phyloP scores from a whole-genome alignment of 2,113 vertebrate genomes.

The Pholis gunnellus region DNA sequence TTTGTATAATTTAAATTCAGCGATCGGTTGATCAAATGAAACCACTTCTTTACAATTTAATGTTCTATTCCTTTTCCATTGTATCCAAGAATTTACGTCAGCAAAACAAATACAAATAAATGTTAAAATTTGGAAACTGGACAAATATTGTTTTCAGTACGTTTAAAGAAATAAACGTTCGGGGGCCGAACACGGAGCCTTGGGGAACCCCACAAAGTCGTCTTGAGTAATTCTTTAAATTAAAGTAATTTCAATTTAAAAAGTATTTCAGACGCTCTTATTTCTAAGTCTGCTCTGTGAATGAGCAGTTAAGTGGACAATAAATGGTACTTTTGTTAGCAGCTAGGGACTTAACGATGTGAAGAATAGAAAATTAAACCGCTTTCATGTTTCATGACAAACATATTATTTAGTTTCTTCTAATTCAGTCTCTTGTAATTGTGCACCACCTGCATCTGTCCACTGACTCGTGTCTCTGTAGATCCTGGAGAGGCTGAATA shows the following conservation, averaged over 20 bases:
- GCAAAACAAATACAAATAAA: background rate
- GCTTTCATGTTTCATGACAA: background rate
- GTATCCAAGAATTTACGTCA: background rate
- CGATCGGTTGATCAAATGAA: background rate
- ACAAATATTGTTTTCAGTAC: background rate
- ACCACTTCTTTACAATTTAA: no score
- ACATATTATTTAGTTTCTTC: background rate
- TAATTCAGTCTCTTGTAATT: background rate
- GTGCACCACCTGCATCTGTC: no score
- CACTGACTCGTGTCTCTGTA: slow-evolving; percentile 53
- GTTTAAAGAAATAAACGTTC: background rate
- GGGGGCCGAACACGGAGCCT: background rate
- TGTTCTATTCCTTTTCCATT: background rate
- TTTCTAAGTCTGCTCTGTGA: background rate
- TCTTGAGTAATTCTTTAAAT: background rate
- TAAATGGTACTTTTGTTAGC: background rate
- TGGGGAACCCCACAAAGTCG: background rate
- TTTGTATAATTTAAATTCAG: background rate
- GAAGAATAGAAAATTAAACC: background rate
- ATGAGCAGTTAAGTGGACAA: background rate
- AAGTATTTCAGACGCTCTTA: background rate
- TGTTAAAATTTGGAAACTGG: background rate
- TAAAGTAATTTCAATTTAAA: background rate
- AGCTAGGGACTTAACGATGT: no score
- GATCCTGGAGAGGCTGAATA: slow-evolving; percentile 95